A percentile compares a stretch with the other conserved stretches of the same genome.
phyloP scores from a whole-genome alignment of 2,888 invertebrate species.

The Auanema sp. region DNA sequence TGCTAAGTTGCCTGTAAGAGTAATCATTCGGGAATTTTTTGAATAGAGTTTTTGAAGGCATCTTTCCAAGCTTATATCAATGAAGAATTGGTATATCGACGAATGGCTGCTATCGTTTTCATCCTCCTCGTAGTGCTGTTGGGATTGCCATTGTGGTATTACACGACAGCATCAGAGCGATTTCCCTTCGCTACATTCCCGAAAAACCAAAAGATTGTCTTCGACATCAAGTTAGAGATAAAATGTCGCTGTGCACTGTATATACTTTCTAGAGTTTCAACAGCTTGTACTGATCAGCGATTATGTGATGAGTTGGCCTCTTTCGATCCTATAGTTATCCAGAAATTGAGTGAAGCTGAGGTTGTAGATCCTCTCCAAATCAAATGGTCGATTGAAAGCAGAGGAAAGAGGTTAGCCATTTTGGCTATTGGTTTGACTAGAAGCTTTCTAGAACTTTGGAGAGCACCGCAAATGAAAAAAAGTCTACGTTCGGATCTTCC shows the following conservation, averaged over 20 bases:
- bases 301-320: neutral
- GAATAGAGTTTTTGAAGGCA: constrained; percentile 8
- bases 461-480: neutral
- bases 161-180: constrained; percentile 42
- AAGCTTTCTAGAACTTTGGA: neutral
- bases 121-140: constrained; percentile 40
- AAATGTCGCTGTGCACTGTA: no score
- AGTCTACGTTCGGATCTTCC: constrained; percentile 1
- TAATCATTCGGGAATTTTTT: neutral
- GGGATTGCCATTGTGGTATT: constrained; percentile 50
- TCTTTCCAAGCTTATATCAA: constrained; percentile 10
- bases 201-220: constrained; percentile 19
- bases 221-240: constrained; percentile 8
- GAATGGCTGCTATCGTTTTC: constrained; percentile 30
- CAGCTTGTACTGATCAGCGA: constrained; percentile 6
- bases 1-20: constrained; percentile 14
- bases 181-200: constrained; percentile 25
- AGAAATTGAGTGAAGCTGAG: constrained; percentile 7
- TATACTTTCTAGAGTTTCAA: neutral
- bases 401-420: constrained; percentile 12
- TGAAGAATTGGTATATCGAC: constrained; percentile 8
- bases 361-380: constrained; percentile 14
- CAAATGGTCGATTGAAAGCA: constrained; percentile 9
- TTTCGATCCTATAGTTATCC: constrained; percentile 3
- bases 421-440: neutral